A percentile compares a stretch with the other conserved stretches of the same genome.
These are phyloP conservation scores for Pipa parva DNA, from an alignment of 2,113 vertebrate species.

Conservation along the genomic window DNA sequence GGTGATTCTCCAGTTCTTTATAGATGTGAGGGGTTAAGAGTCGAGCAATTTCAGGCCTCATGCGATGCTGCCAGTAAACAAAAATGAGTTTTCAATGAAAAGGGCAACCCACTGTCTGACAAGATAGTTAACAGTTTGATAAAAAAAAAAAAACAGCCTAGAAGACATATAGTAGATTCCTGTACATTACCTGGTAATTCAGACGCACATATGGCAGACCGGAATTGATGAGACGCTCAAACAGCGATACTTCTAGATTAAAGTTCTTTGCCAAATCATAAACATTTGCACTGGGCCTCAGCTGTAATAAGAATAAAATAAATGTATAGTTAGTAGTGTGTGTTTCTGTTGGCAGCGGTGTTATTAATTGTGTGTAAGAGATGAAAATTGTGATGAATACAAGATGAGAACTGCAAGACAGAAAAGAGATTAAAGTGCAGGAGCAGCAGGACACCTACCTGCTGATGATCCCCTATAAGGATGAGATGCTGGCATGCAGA, in stretches of 20 bases:
- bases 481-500: slow-evolving; percentile 87
- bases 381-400: too few relatives aligned
- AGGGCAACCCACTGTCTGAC: too few relatives aligned
- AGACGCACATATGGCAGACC: slow-evolving; percentile 80
- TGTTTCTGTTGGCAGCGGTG: too few relatives aligned
- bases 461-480: slow-evolving; percentile 95
- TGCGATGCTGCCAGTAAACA: slow-evolving; percentile 78
- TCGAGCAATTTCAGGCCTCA: slow-evolving; percentile 87
- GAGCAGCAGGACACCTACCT: slow-evolving; percentile 60
- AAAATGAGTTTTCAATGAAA: not conserved
- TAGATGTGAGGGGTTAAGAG: slow-evolving; percentile 89
- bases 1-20: slow-evolving; percentile 79
- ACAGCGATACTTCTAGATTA: slow-evolving; percentile 89
- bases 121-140: too few relatives aligned
- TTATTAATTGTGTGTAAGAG: too few relatives aligned
- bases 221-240: slow-evolving; percentile 86
- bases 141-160: not conserved
- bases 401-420: too few relatives aligned
- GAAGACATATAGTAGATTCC: too few relatives aligned
- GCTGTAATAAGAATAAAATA: slow-evolving; percentile 58
- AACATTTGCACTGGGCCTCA: slow-evolving; percentile 85
- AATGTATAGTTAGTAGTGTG: too few relatives aligned
- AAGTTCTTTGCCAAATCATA: slow-evolving; percentile 90
- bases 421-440: too few relatives aligned
- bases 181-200: slow-evolving; percentile 80